Conservation (phyloP, 2,797 vertebrate species). For the Hozukius guyotensis region DNA sequence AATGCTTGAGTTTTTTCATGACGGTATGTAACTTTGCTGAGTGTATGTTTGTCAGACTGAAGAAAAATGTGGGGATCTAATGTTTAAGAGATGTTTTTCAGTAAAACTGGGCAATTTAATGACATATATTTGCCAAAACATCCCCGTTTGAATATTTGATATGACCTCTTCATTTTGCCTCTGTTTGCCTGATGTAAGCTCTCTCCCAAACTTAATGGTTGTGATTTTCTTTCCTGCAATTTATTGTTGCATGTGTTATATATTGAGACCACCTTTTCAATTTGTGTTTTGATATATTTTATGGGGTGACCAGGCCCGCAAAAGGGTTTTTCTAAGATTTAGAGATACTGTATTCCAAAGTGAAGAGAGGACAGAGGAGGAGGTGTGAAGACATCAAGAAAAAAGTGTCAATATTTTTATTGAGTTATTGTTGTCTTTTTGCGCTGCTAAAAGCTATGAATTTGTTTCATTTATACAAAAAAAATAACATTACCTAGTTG, state of each 20-base stretch:
- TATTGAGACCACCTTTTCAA: conserved; percentile 75
- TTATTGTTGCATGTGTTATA: conserved; percentile 79
- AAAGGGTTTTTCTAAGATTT: conserved; percentile 76
- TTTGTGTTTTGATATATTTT: conserved; percentile 74
- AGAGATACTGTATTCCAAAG: conserved; percentile 89
- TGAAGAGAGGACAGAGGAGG: conserved; percentile 84
- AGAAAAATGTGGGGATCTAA: conserved; percentile 53
- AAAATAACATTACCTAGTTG: conserved; percentile 98
- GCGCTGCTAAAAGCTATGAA: conserved; percentile 99
- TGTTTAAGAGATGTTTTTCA: conserved; percentile 54
- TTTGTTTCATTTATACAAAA: conserved; percentile 96
- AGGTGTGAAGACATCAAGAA: conserved; percentile 89
- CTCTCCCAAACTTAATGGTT: conserved; percentile 74
- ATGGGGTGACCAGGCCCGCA: conserved; percentile 75
- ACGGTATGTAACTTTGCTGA: conserved; percentile 62
- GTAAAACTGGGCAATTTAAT: conserved; percentile 64
- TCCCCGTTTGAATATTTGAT: conserved; percentile 60
- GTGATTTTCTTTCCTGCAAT: conserved; percentile 76
- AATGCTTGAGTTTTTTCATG: conserved; percentile 64
- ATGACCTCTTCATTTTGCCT: conserved; percentile 65
- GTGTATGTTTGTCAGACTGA: conserved; percentile 62
- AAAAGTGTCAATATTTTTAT: conserved; percentile 87
- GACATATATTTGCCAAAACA: conserved; percentile 69
- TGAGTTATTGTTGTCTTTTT: conserved; percentile 88
- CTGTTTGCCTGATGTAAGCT: conserved; percentile 71